phyloP scores from a whole-genome alignment of 2,888 invertebrate genomes.

The Diadegma fenestrale region DNA sequence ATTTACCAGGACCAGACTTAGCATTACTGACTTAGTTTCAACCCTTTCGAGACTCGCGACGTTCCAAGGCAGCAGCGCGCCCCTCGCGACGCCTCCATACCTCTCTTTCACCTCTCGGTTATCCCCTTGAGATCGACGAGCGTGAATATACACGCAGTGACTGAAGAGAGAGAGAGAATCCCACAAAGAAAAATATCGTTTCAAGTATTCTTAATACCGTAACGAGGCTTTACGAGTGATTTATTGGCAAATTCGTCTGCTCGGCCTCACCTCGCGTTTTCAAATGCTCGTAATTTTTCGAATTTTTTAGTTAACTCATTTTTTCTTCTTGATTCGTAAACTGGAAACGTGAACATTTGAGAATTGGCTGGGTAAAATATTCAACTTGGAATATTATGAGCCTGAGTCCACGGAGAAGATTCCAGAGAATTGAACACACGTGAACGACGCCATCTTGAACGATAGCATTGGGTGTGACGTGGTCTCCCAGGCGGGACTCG shows the following conservation, averaged over 20 bases:
- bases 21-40: slow-evolving; percentile 81
- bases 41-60: slow-evolving; percentile 73
- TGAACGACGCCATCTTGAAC: slow-evolving; percentile 60
- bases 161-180: slow-evolving; percentile 20
- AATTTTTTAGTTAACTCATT: background rate
- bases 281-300: background rate
- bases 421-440: slow-evolving; percentile 9
- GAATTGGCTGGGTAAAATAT: background rate
- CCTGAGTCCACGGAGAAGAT: slow-evolving; percentile 8
- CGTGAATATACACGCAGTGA: slow-evolving; percentile 14
- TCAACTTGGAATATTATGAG: background rate
- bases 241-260: slow-evolving; percentile 16
- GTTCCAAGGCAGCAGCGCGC: background rate
- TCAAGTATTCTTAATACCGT: slow-evolving; percentile 2
- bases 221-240: slow-evolving; percentile 13
- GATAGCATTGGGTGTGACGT: slow-evolving; percentile 55
- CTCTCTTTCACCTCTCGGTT: slow-evolving; percentile 18
- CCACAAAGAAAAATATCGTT: slow-evolving; percentile 20
- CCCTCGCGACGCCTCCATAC: slow-evolving; percentile 49
- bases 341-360: slow-evolving; percentile 20
- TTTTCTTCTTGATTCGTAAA: background rate
- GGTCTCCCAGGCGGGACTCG: slow-evolving; percentile 48
- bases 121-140: slow-evolving; percentile 42
- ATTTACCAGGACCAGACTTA: slow-evolving; percentile 63
- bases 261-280: slow-evolving; percentile 43